A percentile compares a stretch with the other conserved stretches of the same genome.
Evolutionary conservation across 1,140 invertebrate species (phyloP).

Genomic region (Zaprionus davidi): DNA sequence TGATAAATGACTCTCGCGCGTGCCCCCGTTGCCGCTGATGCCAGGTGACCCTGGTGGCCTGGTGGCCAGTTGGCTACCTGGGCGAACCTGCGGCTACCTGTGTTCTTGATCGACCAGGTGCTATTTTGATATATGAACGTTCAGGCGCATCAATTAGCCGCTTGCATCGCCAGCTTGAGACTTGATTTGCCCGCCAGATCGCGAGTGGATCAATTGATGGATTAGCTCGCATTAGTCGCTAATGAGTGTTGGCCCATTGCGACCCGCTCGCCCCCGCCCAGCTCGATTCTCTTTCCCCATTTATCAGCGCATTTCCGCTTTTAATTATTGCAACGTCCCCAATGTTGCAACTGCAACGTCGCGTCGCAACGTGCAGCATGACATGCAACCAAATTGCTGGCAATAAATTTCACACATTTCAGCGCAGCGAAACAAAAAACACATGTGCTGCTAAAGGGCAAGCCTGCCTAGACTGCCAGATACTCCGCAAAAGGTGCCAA

Average conservation of each 20-base stretch:
- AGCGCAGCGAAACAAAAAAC: constrained; percentile 32
- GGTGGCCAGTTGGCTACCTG: not conserved
- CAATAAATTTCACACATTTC: constrained; percentile 78
- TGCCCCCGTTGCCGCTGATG: constrained; percentile 43
- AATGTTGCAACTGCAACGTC: constrained; percentile 21
- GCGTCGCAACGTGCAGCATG: constrained; percentile 41
- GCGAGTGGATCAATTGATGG: constrained; percentile 52
- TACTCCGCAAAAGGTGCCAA: not conserved
- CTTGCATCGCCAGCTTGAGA: constrained; percentile 26
- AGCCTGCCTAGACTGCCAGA: not conserved
- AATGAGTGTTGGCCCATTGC: constrained; percentile 31
- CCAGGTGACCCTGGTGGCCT: not conserved
- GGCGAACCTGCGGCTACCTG: constrained; percentile 62
- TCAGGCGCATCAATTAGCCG: constrained; percentile 65
- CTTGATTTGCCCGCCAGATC: constrained; percentile 54
- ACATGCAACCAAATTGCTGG: constrained; percentile 81
- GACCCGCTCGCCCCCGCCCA: not conserved
- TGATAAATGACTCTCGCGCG: constrained; percentile 71
- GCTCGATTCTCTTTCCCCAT: constrained; percentile 30
- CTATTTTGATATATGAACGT: constrained; percentile 73
- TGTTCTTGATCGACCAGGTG: constrained; percentile 72
- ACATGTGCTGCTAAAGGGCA: not conserved
- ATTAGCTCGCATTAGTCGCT: constrained; percentile 58
- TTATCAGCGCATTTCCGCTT: constrained; percentile 73
- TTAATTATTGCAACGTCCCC: constrained; percentile 78